Conservation (phyloP, 1,140 invertebrate genomes). For the Caenorhabditis inopinata region DNA sequence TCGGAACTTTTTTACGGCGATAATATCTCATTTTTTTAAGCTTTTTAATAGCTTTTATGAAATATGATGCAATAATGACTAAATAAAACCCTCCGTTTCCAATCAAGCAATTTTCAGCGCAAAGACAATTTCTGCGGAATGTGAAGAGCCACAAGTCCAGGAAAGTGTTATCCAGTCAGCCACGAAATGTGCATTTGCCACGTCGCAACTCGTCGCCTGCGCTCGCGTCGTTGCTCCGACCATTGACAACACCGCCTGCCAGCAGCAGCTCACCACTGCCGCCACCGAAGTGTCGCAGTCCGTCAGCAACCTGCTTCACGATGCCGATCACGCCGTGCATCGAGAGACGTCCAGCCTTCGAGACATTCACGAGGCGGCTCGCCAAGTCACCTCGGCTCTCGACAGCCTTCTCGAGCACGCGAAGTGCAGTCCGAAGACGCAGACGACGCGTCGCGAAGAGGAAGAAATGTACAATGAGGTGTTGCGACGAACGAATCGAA, state of each 20-base stretch:
- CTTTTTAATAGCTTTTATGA: no score
- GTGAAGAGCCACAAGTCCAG: slow-evolving; percentile 72
- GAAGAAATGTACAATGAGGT: slow-evolving; percentile 69
- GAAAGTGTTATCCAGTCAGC: slow-evolving; percentile 84
- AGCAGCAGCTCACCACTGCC: slow-evolving; percentile 87
- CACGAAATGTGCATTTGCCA: slow-evolving; percentile 91
- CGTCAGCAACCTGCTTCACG: slow-evolving; percentile 83
- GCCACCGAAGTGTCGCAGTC: slow-evolving; percentile 87
- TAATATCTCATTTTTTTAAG: no score
- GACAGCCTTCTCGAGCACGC: slow-evolving; percentile 88
- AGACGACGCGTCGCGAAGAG: slow-evolving; percentile 66
- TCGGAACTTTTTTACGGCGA: no score
- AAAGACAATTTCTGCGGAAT: slow-evolving; percentile 75
- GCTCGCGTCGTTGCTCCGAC: slow-evolving; percentile 80
- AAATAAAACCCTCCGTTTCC: no score
- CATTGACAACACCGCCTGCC: slow-evolving; percentile 85
- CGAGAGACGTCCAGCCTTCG: slow-evolving; percentile 24
- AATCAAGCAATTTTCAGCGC: slow-evolving; percentile 68
- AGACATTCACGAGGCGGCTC: slow-evolving; percentile 81
- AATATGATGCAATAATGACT: no score
- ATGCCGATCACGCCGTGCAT: slow-evolving; percentile 75
- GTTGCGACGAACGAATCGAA: slow-evolving; percentile 82
- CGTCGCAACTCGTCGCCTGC: slow-evolving; percentile 93
- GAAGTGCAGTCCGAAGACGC: slow-evolving; percentile 69
- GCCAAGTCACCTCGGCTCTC: slow-evolving; percentile 81